These are phyloP conservation scores for Hypomecis punctinalis DNA, from an alignment of 2,888 invertebrate species.

Conservation along the genomic window DNA sequence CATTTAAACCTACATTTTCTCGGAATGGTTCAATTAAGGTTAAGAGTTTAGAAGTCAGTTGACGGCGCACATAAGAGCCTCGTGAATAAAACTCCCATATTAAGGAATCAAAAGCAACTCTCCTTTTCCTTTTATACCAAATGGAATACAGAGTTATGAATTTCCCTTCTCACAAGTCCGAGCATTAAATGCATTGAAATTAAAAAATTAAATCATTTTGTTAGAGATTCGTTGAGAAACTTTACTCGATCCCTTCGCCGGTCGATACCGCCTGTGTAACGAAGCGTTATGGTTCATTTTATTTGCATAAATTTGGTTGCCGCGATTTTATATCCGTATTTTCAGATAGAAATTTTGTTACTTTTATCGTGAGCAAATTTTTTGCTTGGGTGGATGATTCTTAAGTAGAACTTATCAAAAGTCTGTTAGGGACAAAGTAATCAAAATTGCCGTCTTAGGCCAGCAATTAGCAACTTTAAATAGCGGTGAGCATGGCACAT, in stretches of 20 bases:
- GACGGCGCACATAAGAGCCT: conserved; percentile 7
- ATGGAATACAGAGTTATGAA: conserved; percentile 11
- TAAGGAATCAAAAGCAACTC: conserved; percentile 13
- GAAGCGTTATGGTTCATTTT: conserved; percentile 77
- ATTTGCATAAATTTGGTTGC: conserved; percentile 79
- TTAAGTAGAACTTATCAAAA: background rate
- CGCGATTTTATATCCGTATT: conserved; percentile 66
- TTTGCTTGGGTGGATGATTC: conserved; percentile 12
- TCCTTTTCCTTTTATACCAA: conserved; percentile 10
- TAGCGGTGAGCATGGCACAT: no score
- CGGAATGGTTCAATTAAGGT: conserved; percentile 8
- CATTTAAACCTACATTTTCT: background rate
- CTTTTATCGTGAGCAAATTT: conserved; percentile 49
- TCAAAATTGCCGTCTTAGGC: no score
- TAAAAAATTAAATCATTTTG: conserved; percentile 64
- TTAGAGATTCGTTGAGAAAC: conserved; percentile 63
- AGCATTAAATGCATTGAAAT: conserved; percentile 40
- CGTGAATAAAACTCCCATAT: conserved; percentile 8
- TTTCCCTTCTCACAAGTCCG: conserved; percentile 8
- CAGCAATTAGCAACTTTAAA: no score
- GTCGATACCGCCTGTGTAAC: conserved; percentile 71
- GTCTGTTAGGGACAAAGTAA: no score
- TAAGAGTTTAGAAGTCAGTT: conserved; percentile 12
- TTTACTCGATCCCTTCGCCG: conserved; percentile 70
- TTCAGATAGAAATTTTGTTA: conserved; percentile 53